phyloP scores from a whole-genome alignment of 1,140 invertebrate species.

The Cyclargus thomasi region DNA sequence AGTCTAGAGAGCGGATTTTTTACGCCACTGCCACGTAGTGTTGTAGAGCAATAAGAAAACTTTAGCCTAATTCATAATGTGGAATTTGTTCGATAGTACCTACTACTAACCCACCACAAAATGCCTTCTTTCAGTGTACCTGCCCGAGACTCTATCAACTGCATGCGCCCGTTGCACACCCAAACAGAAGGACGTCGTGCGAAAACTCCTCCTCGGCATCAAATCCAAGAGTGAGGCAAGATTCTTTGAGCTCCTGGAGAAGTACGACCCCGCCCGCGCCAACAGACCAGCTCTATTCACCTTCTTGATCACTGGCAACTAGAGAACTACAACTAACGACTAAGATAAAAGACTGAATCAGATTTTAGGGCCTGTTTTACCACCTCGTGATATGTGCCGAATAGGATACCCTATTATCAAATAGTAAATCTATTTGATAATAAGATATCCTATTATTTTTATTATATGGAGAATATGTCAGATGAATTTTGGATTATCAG shows the following conservation, averaged over 20 bases:
- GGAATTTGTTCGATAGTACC: too few relatives aligned
- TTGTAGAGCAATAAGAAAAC: too few relatives aligned
- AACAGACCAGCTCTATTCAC: constrained; percentile 54
- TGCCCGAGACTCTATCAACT: constrained; percentile 77
- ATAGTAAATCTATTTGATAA: too few relatives aligned
- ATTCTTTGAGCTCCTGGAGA: constrained; percentile 59
- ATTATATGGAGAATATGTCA: too few relatives aligned
- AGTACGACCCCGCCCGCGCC: constrained; percentile 52
- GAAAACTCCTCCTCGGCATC: constrained; percentile 73
- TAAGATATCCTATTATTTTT: too few relatives aligned
- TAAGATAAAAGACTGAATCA: background rate
- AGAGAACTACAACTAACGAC: background rate
- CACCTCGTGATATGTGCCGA: too few relatives aligned
- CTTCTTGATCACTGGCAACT: constrained; percentile 54
- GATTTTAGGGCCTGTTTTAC: too few relatives aligned
- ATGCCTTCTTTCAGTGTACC: constrained; percentile 67
- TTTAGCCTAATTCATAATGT: too few relatives aligned
- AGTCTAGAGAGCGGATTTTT: too few relatives aligned
- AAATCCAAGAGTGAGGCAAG: constrained; percentile 56
- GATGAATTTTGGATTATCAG: too few relatives aligned
- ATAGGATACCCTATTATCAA: too few relatives aligned
- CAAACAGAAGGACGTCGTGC: constrained; percentile 77
- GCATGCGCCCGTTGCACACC: constrained; percentile 76
- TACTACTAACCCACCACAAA: background rate
- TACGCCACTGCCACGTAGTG: too few relatives aligned